phyloP scores from a whole-genome alignment of 2,113 vertebrate species.

The Ivindomyrus marchei region DNA sequence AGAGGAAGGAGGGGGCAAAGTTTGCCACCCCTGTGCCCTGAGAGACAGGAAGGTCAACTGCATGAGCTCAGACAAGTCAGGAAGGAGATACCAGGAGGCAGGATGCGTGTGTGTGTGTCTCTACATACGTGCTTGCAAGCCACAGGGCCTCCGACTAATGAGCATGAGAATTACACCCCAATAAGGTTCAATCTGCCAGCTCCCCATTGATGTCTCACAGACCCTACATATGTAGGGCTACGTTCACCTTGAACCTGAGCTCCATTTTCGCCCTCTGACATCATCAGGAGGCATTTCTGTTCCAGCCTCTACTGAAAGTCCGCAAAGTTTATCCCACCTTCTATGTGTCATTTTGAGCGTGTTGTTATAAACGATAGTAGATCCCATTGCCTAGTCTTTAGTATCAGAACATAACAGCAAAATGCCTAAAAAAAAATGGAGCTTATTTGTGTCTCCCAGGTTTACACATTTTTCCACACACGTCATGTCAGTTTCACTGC shows the following conservation, averaged over 20 bases:
- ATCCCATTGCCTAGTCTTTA: background rate
- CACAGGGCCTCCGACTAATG: background rate
- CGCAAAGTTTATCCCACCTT: background rate
- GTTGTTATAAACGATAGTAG: background rate
- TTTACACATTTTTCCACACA: no score
- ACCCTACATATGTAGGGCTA: background rate
- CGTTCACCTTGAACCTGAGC: background rate
- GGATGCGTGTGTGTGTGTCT: background rate
- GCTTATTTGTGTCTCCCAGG: background rate
- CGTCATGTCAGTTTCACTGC: background rate
- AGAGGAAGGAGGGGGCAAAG: background rate
- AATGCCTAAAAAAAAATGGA: background rate
- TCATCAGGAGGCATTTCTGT: background rate
- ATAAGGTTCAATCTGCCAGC: background rate
- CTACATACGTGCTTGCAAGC: background rate
- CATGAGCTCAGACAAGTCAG: background rate
- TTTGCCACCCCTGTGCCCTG: background rate
- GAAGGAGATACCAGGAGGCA: background rate
- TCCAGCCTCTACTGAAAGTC: background rate
- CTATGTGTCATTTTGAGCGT: background rate
- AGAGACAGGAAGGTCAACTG: background rate
- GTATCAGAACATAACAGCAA: background rate
- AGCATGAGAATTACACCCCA: background rate
- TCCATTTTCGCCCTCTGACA: background rate
- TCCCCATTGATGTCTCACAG: background rate